A percentile compares a stretch with the other conserved stretches of the same genome.
Evolutionary conservation across 2,797 vertebrate species (phyloP).

Genomic region (Halcyon smyrnensis): DNA sequence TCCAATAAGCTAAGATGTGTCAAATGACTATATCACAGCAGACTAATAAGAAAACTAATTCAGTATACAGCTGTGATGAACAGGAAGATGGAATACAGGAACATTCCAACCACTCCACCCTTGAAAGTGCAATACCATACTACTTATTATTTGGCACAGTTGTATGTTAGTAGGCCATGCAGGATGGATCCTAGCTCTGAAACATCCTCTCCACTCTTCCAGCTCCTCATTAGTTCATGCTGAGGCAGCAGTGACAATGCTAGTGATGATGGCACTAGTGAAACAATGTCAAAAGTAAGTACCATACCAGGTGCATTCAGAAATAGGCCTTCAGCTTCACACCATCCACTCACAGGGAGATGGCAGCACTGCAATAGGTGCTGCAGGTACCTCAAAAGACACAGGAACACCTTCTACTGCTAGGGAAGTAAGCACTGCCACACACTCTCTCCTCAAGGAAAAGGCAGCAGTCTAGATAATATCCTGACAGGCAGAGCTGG

Average conservation of each 20-base stretch:
- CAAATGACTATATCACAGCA: neutral
- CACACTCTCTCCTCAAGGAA: neutral
- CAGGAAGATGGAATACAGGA: neutral
- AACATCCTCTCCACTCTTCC: neutral
- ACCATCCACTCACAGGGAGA: neutral
- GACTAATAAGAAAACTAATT: neutral
- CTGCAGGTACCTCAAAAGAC: neutral
- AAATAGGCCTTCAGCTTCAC: fast-evolving
- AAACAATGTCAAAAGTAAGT: fast-evolving
- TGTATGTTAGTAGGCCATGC: neutral
- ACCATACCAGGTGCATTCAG: neutral
- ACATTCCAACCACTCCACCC: neutral
- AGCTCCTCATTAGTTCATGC: neutral
- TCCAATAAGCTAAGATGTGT: neutral
- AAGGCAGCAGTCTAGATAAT: neutral
- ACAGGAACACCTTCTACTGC: neutral
- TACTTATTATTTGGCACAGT: neutral
- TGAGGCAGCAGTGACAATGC: neutral
- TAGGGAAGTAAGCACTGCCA: neutral
- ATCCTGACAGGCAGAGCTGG: neutral
- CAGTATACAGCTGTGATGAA: neutral
- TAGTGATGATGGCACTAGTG: neutral
- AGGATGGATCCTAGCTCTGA: neutral
- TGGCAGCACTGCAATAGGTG: neutral
- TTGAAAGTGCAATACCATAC: neutral